Conservation (phyloP, 2,797 vertebrate species). For the Eleutherodactylus coqui region DNA sequence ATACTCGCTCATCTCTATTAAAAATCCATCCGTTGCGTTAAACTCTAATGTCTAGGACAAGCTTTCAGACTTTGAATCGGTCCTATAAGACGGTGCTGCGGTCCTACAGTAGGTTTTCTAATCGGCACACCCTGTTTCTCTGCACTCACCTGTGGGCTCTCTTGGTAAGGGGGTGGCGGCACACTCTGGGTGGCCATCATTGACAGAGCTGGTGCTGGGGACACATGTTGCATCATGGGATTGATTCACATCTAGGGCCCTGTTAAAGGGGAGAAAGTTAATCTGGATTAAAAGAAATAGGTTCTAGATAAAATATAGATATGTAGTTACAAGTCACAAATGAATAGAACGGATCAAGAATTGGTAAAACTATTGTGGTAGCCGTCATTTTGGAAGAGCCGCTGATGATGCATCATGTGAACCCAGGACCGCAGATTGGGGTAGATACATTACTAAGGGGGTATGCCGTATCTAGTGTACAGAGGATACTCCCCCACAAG, state of each 20-base stretch:
- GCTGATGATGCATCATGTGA: conserved; percentile 59
- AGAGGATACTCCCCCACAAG: no score
- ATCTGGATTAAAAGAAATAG: conserved; percentile 48
- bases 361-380: neutral
- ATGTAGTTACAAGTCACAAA: conserved; percentile 25
- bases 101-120: neutral
- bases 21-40: no score
- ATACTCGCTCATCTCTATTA: no score
- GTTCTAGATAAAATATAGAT: neutral
- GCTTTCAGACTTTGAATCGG: neutral
- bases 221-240: conserved; percentile 99
- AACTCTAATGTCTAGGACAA: neutral
- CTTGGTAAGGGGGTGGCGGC: conserved; percentile 98
- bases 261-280: conserved; percentile 66
- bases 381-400: neutral
- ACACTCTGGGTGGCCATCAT: conserved; percentile 99
- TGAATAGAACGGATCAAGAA: neutral
- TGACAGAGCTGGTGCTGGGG: conserved; percentile 95
- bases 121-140: neutral
- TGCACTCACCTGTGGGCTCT: conserved; percentile 92
- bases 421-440: conserved; percentile 32
- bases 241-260: conserved; percentile 96
- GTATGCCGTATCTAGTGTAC: neutral
- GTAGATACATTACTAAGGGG: neutral
- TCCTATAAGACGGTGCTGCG: neutral